Evolutionary conservation across 2,888 invertebrate species (phyloP), one percentile per base, ranked within the genome.

Genomic region (Pandemis corylana): DNA sequence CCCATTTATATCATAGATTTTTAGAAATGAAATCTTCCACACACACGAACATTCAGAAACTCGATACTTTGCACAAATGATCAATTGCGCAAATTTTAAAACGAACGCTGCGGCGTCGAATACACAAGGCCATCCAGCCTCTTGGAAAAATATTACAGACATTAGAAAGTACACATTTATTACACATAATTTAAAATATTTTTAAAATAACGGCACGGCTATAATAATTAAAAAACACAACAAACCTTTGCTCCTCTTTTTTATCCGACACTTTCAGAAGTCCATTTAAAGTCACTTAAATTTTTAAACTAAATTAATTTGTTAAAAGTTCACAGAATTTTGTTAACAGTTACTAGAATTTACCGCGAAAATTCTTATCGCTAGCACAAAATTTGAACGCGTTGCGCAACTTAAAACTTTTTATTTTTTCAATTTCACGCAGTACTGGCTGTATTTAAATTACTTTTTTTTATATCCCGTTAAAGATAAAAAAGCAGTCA

Each of bases 371-470:
- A 82, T 78, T 77, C 79, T 82, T 84, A 85, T 82, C 82, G 80
- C 76, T 75, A 80, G 79, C 82, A 83, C 86, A 83, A 83, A 81
- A 84, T 84, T 84, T 85, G 87, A 86, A 84, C 82, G 80, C 80
- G 82, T 85, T 84, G 84, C 87, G 83, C 83, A 87, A 87, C 85
- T 82, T 82, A 83, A 49, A 61, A 70, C 86, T 87, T 83, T 81
- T 83, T 79, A 81, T 51, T 82, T 89, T 87, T 88, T 83, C 87
- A 91, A 92, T 91, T 91, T 90, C 91, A 92, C 90, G 88, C 84
- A 76, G 81, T 78, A 76, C 75, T 76, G 82, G 79, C 78, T 79
- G 78, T 79, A 76, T 75, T 71, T 82, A 78, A 82, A 79, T 80
- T 82, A 78, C 81, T 80, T 79, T 77, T 77, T 80, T 81, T 36